Percentiles rank a stretch among this genome's conserved stretches.
These are phyloP conservation scores for Thaleichthys pacificus DNA, from an alignment of 2,797 vertebrate species.

Conservation along the genomic window DNA sequence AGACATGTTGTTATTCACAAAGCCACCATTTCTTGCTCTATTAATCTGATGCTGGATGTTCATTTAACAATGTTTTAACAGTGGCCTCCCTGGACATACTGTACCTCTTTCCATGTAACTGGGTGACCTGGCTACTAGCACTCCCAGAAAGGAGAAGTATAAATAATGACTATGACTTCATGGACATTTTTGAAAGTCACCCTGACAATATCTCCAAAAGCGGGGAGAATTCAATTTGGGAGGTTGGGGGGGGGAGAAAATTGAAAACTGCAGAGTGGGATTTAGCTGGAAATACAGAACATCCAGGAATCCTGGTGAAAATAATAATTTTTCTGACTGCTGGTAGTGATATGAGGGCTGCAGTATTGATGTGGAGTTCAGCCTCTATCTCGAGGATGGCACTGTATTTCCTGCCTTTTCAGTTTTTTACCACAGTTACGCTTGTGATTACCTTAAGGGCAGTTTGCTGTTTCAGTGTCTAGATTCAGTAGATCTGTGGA, in stretches of 20 bases:
- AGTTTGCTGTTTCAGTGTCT: constrained; percentile 3
- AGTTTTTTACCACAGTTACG: constrained; percentile 42
- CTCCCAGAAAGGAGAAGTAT: constrained; percentile 26
- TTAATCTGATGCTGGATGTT: not conserved
- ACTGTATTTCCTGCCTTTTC: constrained; percentile 24
- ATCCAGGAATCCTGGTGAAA: constrained; percentile 51
- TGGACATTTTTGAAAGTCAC: constrained; percentile 64
- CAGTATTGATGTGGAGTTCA: constrained; percentile 64
- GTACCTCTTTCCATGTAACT: not conserved
- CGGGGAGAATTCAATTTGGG: constrained; percentile 64
- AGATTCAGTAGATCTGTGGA: not conserved
- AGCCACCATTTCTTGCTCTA: not conserved
- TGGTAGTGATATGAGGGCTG: constrained; percentile 61
- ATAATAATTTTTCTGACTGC: constrained; percentile 63
- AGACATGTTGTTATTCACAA: not conserved
- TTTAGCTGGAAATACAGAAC: constrained; percentile 61
- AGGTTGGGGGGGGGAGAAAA: constrained; percentile 42
- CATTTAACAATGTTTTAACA: not conserved
- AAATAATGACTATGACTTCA: constrained; percentile 43
- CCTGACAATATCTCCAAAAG: constrained; percentile 53
- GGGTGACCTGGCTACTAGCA: not conserved
- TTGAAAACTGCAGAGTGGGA: constrained; percentile 62
- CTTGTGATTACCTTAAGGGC: constrained; percentile 46
- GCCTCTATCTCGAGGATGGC: constrained; percentile 62
- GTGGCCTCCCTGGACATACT: not conserved